These are phyloP conservation scores for Pitangus sulphuratus DNA, from an alignment of 2,797 vertebrate species.

Conservation along the genomic window DNA sequence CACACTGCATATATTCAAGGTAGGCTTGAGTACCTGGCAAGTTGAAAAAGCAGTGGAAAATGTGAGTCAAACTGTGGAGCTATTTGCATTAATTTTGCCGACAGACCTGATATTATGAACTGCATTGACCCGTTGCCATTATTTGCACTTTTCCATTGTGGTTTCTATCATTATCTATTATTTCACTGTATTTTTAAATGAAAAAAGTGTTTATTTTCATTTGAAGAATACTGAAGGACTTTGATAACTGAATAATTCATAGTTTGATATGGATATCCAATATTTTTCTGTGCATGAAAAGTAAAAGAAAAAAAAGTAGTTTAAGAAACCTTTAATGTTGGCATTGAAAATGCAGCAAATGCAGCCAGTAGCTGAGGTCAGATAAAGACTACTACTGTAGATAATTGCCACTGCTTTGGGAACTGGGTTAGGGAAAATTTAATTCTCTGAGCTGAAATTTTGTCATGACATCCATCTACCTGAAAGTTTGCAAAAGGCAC, in stretches of 20 bases:
- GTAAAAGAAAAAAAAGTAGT: background rate
- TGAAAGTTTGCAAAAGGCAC: background rate
- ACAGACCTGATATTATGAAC: background rate
- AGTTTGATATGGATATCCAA: background rate
- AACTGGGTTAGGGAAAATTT: background rate
- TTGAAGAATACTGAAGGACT: background rate
- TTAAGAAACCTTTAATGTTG: background rate
- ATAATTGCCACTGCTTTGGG: background rate
- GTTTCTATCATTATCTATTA: background rate
- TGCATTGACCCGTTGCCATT: background rate
- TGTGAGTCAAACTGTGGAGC: background rate
- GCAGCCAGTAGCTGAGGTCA: background rate
- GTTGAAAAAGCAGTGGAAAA: background rate
- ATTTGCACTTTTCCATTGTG: background rate
- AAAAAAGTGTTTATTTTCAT: background rate
- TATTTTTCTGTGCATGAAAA: background rate
- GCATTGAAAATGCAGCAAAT: background rate
- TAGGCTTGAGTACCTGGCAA: background rate
- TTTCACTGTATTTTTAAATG: background rate
- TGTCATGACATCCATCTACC: background rate
- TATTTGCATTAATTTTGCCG: background rate
- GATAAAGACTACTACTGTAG: background rate
- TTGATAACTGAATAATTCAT: background rate
- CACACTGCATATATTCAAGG: background rate
- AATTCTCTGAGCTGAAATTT: background rate